phyloP scores from a whole-genome alignment of 1,140 invertebrate species.

The Bombus ignitus region DNA sequence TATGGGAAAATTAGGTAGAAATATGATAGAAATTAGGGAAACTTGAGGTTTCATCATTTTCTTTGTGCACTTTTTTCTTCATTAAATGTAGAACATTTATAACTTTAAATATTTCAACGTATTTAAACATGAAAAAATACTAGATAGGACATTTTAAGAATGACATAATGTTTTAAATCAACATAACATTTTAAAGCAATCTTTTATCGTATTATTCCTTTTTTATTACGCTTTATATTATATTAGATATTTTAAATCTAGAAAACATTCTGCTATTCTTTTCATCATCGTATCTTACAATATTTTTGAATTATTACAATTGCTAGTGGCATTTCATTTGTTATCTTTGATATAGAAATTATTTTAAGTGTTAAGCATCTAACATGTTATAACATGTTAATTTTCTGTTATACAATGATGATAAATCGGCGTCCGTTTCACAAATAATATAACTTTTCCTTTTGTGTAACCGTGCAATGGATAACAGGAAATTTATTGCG shows the following conservation, averaged over 20 bases:
- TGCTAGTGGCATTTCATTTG: background rate
- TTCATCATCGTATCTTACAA: background rate
- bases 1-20: too few species aligned
- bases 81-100: background rate
- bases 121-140: background rate
- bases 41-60: background rate
- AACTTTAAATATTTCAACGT: background rate
- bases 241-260: background rate
- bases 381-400: background rate
- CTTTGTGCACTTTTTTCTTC: background rate
- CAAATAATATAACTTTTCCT: background rate
- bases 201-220: background rate
- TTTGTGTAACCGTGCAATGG: background rate
- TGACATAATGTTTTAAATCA: background rate
- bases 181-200: background rate
- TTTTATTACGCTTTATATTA: background rate
- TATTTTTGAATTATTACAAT: background rate
- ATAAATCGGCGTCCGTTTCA: background rate
- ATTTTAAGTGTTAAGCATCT: background rate
- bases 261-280: background rate
- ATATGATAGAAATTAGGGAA: background rate
- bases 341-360: background rate
- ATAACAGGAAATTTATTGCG: background rate
- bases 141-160: background rate
- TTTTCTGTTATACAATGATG: background rate